Evolutionary conservation across 2,113 vertebrate species (phyloP), one percentile per base, ranked within the genome.

Genomic region (Rhynchopsitta pachyrhyncha): DNA sequence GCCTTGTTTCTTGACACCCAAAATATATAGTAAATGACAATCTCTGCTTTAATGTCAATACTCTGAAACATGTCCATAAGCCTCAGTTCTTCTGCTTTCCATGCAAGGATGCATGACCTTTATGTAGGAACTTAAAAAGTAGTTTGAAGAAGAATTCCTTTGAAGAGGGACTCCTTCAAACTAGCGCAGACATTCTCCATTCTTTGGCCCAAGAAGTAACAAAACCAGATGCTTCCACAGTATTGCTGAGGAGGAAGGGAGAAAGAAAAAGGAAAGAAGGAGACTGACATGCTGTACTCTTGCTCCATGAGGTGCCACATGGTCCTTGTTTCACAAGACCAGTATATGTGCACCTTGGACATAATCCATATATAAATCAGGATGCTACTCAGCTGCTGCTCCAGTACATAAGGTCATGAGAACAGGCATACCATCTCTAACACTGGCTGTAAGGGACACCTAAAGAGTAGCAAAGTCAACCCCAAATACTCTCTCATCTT

Each of bases 341-440:
- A 81, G 84, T 81, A 85, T 82, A 71, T 73, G 60, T 75, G 52
- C 94, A 96, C 74, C 62, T 95, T 95, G 94, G 94, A 84, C 50
- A 71, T 60, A 63, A 60, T 91, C 86, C 91, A 91, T 78, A 42
- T 17, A 68, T 60, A 55, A 95, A 83, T 94, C n/a, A 84, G 73
- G 94, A 78, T 63, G 73, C 49, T 95, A 59, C 25, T 93, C 92
- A 93, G 86, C 94, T 86, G 88, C 64, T 93, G 60, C 35, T 88
- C 42, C 33, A 60, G 55, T 53, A 64, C 69, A 71, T 33, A 53
- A 63, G 55, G 60, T 64, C 49, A 18, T 46, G 77, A 39, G 50
- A 80, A 33, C n/a, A 70, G 25, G 10, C 44, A 55, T 59, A 46
- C 23, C 3, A 1, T 60, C 57, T 80, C 53, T 46, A 80, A 49